Evolutionary conservation across 1,140 invertebrate species (phyloP).

Genomic region (Tetragnatha versicolor): DNA sequence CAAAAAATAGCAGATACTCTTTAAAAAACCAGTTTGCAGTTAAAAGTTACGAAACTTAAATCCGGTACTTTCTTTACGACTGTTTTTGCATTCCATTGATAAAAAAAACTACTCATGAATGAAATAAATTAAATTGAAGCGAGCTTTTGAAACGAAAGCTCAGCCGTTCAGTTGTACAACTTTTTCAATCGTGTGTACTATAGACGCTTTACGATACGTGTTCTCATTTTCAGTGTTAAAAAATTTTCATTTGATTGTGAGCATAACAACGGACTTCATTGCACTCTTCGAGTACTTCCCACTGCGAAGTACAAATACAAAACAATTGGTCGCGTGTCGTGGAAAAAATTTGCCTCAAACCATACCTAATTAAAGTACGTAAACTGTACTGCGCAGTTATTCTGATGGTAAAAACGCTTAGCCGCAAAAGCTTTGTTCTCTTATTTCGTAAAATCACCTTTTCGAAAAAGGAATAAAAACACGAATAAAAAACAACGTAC

Average conservation of each 20-base stretch:
- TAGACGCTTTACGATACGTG: too few relatives aligned
- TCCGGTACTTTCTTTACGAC: too few relatives aligned
- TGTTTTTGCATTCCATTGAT: too few relatives aligned
- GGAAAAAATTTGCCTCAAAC: slow-evolving; percentile 8
- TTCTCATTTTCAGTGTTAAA: too few relatives aligned
- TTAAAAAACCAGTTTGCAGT: too few relatives aligned
- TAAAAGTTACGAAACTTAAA: too few relatives aligned
- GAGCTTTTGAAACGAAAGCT: too few relatives aligned
- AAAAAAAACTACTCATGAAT: too few relatives aligned
- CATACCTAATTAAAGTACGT: background rate
- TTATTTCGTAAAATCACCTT: slow-evolving; percentile 38
- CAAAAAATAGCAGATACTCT: too few relatives aligned
- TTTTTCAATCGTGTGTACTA: too few relatives aligned
- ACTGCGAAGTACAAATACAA: background rate
- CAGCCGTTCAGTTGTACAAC: too few relatives aligned
- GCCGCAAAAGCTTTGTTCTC: slow-evolving; percentile 44
- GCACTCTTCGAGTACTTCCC: background rate
- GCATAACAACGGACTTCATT: background rate
- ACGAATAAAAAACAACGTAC: slow-evolving; percentile 34
- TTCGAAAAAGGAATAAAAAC: slow-evolving; percentile 10
- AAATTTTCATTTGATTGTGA: slow-evolving; percentile 3
- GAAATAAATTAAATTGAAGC: too few relatives aligned
- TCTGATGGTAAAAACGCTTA: background rate
- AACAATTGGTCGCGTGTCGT: slow-evolving; percentile 48
- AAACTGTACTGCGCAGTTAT: background rate